Evolutionary conservation across 2,113 vertebrate genomes (phyloP).

Genomic region (Chloebia gouldiae): DNA sequence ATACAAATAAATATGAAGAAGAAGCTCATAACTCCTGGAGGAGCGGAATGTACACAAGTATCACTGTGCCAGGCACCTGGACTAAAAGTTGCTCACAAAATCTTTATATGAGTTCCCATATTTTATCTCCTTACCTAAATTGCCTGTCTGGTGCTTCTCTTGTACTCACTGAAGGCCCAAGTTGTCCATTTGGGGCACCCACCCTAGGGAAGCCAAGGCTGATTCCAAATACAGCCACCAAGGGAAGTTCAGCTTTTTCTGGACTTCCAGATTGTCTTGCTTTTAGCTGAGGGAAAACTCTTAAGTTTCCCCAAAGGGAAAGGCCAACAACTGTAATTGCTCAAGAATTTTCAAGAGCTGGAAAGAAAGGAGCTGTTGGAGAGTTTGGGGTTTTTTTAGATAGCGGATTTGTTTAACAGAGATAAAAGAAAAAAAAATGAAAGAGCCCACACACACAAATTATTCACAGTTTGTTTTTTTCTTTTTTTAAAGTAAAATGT

Average conservation of each 20-base stretch:
- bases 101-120: neutral
- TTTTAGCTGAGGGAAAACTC: neutral
- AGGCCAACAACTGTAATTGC: neutral
- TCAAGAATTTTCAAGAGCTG: neutral
- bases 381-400: rapidly evolving
- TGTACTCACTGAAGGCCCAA: neutral
- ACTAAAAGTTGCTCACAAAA: neutral
- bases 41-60: neutral
- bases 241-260: neutral
- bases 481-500: neutral
- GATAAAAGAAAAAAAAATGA: neutral
- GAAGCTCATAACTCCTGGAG: neutral
- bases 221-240: neutral
- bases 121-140: neutral
- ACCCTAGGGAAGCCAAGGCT: neutral
- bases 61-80: neutral
- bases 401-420: neutral
- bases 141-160: neutral
- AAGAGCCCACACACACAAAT: neutral
- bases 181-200: neutral
- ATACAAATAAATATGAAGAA: neutral
- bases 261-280: neutral
- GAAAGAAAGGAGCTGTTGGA: neutral
- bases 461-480: neutral
- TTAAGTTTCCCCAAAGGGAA: neutral